Evolutionary conservation across 1,140 invertebrate genomes (phyloP), one percentile per base, ranked within the genome.

Genomic region (Calephelis virginiensis): DNA sequence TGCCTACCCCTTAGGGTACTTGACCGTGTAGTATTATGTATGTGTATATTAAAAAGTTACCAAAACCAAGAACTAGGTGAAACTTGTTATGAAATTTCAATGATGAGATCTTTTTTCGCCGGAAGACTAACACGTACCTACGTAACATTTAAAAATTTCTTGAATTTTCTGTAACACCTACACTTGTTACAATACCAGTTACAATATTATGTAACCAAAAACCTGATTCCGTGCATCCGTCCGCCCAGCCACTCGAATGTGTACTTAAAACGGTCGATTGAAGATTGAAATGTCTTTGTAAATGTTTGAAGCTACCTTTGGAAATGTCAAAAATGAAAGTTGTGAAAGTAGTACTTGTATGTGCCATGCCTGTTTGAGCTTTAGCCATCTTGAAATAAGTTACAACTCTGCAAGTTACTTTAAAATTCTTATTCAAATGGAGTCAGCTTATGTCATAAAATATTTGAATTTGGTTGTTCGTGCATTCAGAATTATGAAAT

Each of bases 311-410:
- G 12, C 10, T 38, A 56, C 28, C 14, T 59, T 59, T 37, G 17
- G 50, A 64, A 63, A 72, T 46, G 60, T 64, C 45, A 69, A 71
- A 69, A 71, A 68, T 67, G 70, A 71, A 68, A 71, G 70, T 69
- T 37, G 64, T 67, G 71, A 72, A 72, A 72, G 71, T 67, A 28
- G 60, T 40, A 28, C 37, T 12, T 59, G 11, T 37, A 40, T 37
- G 28, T 59, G 53, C 17, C 37, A 8, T 6, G n/a, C 10, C 17
- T n/a, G 37, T 59, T 8, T 37, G 11, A 12, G 37, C 37, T 59
- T 59, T 59, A 59, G 12, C 10, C n/a, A 0, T 11, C n/a, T 12
- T 10, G 6, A 8, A 10, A 38, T 59, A 59, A 37, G n/a, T 59
- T 38, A 4, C 3, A 37, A 12, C 12, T 38, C 37, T 43, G 40